phyloP scores from a whole-genome alignment of 2,888 invertebrate genomes.

The Rhagonycha lutea region DNA sequence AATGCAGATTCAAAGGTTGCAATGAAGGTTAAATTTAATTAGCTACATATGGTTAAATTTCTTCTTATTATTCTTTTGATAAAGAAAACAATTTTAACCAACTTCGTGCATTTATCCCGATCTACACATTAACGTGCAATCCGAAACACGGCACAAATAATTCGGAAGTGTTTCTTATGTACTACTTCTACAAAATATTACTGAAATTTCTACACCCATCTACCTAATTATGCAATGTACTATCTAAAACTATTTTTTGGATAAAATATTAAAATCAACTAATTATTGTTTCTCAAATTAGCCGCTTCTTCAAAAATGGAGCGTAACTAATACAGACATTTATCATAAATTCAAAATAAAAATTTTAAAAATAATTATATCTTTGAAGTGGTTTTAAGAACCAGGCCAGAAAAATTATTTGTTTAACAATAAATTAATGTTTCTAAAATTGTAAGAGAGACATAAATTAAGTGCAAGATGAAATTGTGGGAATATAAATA shows the following conservation, averaged over 20 bases:
- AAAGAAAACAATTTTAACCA: no score
- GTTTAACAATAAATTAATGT: background rate
- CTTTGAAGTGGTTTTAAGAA: background rate
- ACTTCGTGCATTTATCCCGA: no score
- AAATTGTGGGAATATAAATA: background rate
- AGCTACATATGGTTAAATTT: background rate
- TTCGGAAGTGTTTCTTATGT: no score
- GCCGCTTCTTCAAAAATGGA: background rate
- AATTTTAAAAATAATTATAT: background rate
- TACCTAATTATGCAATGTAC: no score
- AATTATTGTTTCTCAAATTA: background rate
- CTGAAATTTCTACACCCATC: no score
- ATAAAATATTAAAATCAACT: background rate
- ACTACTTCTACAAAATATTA: no score
- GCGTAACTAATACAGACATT: background rate
- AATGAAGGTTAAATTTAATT: slow-evolving; percentile 1
- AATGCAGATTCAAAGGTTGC: background rate
- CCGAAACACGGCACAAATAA: no score
- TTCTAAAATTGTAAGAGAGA: background rate
- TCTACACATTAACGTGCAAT: no score
- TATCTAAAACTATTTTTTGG: background rate
- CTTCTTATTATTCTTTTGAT: background rate
- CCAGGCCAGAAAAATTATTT: background rate
- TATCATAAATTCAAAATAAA: background rate
- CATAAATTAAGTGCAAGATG: background rate